Conservation (phyloP, 2,888 invertebrate genomes). For the Oxyteleia sp. region DNA sequence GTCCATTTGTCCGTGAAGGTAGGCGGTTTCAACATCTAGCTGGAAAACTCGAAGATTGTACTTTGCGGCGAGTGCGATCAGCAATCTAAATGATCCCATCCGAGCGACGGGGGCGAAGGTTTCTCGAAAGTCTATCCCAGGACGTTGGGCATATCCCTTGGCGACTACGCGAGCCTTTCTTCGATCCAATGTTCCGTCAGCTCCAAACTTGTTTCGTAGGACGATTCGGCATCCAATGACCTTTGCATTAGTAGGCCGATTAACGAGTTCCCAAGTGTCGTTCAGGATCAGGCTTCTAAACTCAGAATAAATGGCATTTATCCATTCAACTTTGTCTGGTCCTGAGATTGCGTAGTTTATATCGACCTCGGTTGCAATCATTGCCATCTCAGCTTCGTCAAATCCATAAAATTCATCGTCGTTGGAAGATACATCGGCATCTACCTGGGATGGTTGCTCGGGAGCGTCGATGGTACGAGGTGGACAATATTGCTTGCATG, state of each 20-base stretch:
- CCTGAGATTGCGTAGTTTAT: constrained; percentile 29
- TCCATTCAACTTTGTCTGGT: constrained; percentile 52
- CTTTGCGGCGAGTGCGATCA: background rate
- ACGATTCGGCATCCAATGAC: constrained; percentile 42
- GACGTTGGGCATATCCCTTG: too few species aligned
- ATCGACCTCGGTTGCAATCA: constrained; percentile 18
- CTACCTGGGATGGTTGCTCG: too few species aligned
- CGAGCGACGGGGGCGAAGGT: too few species aligned
- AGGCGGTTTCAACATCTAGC: background rate
- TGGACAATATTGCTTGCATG: background rate
- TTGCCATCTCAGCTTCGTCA: background rate
- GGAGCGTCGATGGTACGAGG: too few species aligned
- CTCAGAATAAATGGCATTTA: constrained; percentile 39
- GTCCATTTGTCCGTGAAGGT: background rate
- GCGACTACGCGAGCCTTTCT: constrained; percentile 21
- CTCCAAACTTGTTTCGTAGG: constrained; percentile 1
- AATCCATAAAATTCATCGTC: background rate
- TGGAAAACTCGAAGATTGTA: background rate
- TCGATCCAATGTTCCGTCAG: background rate
- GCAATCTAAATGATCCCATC: too few species aligned
- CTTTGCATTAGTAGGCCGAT: constrained; percentile 18
- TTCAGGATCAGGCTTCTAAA: constrained; percentile 41
- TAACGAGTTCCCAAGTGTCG: constrained; percentile 56
- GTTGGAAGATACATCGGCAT: background rate
- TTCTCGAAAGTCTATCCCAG: too few species aligned